These are phyloP conservation scores for Crotalus horridus DNA, from an alignment of 2,113 vertebrate species.

Conservation along the genomic window DNA sequence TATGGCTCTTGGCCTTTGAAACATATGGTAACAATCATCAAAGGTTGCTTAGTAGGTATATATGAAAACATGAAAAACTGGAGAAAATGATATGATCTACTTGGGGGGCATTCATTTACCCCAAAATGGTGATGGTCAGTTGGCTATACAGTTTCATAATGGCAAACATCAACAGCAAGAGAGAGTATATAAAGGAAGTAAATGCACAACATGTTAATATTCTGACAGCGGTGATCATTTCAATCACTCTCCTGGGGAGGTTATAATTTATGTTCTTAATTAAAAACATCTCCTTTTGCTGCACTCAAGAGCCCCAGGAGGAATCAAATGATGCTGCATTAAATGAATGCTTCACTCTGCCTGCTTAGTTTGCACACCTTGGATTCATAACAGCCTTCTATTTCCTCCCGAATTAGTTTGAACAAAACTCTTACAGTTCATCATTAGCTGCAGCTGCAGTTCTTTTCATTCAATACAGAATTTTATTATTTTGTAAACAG, in stretches of 20 bases:
- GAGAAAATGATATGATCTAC: not conserved
- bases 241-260: constrained; percentile 24
- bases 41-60: not conserved
- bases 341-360: not conserved
- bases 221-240: constrained; percentile 39
- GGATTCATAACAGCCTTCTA: constrained; percentile 1
- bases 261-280: constrained; percentile 58
- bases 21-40: not conserved
- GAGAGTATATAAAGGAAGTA: not conserved
- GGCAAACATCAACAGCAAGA: constrained; percentile 13
- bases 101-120: constrained; percentile 7
- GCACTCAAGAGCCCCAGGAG: constrained; percentile 23
- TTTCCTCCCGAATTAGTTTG: constrained; percentile 3
- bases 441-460: not conserved
- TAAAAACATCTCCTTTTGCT: constrained; percentile 42
- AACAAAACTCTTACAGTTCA: constrained; percentile 1
- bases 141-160: not conserved
- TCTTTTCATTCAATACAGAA: not conserved
- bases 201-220: constrained; percentile 36
- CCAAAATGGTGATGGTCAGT: not conserved
- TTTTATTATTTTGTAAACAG: not conserved
- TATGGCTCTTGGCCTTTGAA: not conserved
- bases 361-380: not conserved
- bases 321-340: constrained; percentile 21
- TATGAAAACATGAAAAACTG: not conserved